Evolutionary conservation across 2,797 vertebrate species (phyloP).

Genomic region (Spondyliosoma cantharus): DNA sequence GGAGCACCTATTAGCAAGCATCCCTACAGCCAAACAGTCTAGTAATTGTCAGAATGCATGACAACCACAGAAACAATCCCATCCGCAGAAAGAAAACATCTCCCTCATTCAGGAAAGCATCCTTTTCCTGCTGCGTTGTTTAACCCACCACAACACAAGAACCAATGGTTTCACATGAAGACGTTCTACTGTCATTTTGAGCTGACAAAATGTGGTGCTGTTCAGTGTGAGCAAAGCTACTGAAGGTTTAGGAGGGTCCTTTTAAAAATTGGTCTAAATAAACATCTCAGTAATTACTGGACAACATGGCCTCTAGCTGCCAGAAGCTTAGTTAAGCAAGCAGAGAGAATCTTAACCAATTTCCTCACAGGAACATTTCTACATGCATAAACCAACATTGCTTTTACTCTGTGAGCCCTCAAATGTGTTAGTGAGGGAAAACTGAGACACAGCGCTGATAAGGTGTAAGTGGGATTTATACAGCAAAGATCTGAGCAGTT

Average conservation of each 20-base stretch:
- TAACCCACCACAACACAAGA: constrained; percentile 40
- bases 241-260: not conserved
- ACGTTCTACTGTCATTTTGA: constrained; percentile 10
- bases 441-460: constrained; percentile 25
- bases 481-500: not conserved
- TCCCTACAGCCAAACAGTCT: constrained; percentile 40
- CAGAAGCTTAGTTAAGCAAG: constrained; percentile 55
- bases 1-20: constrained; percentile 20
- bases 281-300: constrained; percentile 39
- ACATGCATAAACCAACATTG: constrained; percentile 46
- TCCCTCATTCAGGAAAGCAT: constrained; percentile 25
- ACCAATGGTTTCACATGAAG: constrained; percentile 29
- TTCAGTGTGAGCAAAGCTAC: constrained; percentile 20
- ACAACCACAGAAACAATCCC: constrained; percentile 48
- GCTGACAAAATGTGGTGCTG: constrained; percentile 38
- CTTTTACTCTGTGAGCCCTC: constrained; percentile 8
- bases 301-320: constrained; percentile 32
- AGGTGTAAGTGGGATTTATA: constrained; percentile 23
- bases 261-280: constrained; percentile 29
- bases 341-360: constrained; percentile 51
- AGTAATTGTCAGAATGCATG: constrained; percentile 54
- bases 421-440: constrained; percentile 1
- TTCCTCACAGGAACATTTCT: constrained; percentile 57
- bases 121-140: constrained; percentile 44
- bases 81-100: constrained; percentile 39